Evolutionary conservation across 2,797 vertebrate genomes (phyloP).

Genomic region (Xiphorhynchus erythropygius): DNA sequence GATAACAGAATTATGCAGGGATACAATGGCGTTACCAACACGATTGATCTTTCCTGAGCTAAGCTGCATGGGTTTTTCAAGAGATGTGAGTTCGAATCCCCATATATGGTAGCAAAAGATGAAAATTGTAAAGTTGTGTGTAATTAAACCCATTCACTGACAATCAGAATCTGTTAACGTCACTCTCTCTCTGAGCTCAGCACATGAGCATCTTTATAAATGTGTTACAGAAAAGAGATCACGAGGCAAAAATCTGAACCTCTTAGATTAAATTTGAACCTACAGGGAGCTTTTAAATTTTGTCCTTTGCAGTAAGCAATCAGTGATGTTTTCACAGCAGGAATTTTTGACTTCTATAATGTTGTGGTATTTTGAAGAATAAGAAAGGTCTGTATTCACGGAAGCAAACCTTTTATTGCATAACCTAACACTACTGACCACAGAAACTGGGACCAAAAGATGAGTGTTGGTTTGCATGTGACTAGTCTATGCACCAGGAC

Average conservation of each 20-base stretch:
- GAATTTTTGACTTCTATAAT: neutral
- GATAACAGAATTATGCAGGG: neutral
- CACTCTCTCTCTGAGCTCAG: neutral
- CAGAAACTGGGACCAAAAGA: neutral
- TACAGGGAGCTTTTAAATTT: neutral
- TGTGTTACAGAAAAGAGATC: neutral
- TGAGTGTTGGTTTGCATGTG: neutral
- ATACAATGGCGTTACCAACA: neutral
- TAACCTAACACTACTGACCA: neutral
- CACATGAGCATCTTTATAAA: neutral
- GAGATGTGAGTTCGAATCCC: neutral
- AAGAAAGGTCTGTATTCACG: neutral
- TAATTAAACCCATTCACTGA: neutral
- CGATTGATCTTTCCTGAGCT: neutral
- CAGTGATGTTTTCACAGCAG: neutral
- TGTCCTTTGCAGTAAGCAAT: neutral
- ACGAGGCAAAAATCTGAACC: neutral
- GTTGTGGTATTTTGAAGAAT: neutral
- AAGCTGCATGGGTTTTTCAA: neutral
- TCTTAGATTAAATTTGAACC: neutral
- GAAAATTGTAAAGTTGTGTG: neutral
- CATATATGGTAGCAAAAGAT: neutral
- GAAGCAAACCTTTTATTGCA: neutral
- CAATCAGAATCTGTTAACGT: neutral
- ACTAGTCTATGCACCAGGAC: neutral